Evolutionary conservation across 30 jellyfish, hydroid and myxozoan genomes (phyloP), one percentile per base, ranked within the genome.

Genomic region (Hydractinia symbiolongicarpus): DNA sequence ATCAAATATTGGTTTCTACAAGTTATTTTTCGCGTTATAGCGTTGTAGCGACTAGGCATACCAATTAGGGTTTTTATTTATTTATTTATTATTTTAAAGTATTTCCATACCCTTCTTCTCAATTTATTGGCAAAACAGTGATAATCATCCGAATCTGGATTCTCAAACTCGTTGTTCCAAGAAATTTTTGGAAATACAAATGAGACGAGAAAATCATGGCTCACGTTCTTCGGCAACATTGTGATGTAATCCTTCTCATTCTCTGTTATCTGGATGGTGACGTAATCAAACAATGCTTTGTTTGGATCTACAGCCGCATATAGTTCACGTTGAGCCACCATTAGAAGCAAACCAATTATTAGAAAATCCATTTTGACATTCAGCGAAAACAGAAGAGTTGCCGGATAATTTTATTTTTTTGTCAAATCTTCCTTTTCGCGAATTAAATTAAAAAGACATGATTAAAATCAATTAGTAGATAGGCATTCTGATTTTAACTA

Each of bases 61-160:
- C n/a, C 44, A 0, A 30, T 30, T 30, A 30, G 44, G 44, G 44
- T 30, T 2, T 30, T 30, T 1, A 0, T 30, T 30, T 30, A 30
- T n/a, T n/a, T n/a, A n/a, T n/a, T n/a, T n/a, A n/a, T n/a, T 7
- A 64, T n/a, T 0, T 64, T 0, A 64, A 49, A 72, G 16, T 49
- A 50, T 7, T 5, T 30, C 61, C 21, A 53, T 20, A 74, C 83
- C 73, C 83, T 55, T 74, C 83, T 74, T 55, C 70, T 20, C n/a
- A 74, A 50, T 55, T 74, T 74, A 17, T 74, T 67, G 6, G 58
- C 54, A 50, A 74, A 74, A 50, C 83, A 74, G 6, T 74, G 62
- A 1, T 49, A 74, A 20, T 16, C 15, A 74, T 74, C 83, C 20
- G 83, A 74, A 5, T 74, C 73, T 50, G 76, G 9, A 55, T 17